A percentile compares a stretch with the other conserved stretches of the same genome.
Evolutionary conservation across 2,888 invertebrate species (phyloP).

Genomic region (Neelides folsomi): DNA sequence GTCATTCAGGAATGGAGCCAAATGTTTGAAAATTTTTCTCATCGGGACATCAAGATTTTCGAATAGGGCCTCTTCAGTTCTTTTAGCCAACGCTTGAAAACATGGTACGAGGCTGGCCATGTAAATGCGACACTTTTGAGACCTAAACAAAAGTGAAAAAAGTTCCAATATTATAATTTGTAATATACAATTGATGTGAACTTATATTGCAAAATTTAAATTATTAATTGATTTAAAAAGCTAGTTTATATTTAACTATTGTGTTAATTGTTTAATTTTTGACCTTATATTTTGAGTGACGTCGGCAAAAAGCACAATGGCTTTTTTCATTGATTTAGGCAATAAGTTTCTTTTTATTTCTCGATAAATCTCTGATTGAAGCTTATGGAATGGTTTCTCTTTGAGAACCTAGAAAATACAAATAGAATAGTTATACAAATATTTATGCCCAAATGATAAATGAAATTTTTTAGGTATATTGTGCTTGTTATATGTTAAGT

Average conservation of each 20-base stretch:
- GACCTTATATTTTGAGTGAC: too few species aligned
- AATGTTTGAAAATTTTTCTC: conserved; percentile 50
- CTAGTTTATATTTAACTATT: too few species aligned
- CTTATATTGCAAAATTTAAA: conserved; percentile 9
- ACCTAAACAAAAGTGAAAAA: conserved; percentile 38
- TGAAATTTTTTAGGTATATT: conserved; percentile 1
- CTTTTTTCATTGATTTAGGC: conserved; percentile 57
- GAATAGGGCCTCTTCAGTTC: conserved; percentile 57
- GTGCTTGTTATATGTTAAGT: conserved; percentile 5
- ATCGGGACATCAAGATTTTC: conserved; percentile 53
- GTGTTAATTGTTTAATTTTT: too few species aligned
- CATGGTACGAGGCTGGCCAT: conserved; percentile 61
- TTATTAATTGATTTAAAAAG: conserved; percentile 24
- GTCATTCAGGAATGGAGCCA: conserved; percentile 57
- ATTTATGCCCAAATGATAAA: neutral
- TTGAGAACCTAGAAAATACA: conserved; percentile 43
- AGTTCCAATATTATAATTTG: neutral
- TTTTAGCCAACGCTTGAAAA: conserved; percentile 53
- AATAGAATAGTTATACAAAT: conserved; percentile 6
- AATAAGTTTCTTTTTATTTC: conserved; percentile 67
- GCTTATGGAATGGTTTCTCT: conserved; percentile 54
- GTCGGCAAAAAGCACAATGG: conserved; percentile 40
- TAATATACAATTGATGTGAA: neutral
- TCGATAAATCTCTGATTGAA: conserved; percentile 66
- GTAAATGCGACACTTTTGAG: conserved; percentile 64